Evolutionary conservation across 2,888 invertebrate genomes (phyloP).

Genomic region (Sympetrum striolatum): DNA sequence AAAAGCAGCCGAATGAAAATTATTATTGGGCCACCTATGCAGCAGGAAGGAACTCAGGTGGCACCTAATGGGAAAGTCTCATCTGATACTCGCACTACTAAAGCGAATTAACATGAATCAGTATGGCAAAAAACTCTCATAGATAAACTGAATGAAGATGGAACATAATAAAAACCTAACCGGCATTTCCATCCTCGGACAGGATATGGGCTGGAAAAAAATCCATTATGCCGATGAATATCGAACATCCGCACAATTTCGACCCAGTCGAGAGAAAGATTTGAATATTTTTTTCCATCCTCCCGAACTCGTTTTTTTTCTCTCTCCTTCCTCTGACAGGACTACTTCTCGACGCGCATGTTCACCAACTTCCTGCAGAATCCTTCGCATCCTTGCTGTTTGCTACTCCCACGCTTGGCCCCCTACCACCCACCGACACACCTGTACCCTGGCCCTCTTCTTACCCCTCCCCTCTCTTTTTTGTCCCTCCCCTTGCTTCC

Average conservation of each 20-base stretch:
- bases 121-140: too few species aligned
- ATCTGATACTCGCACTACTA: too few species aligned
- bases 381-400: background rate
- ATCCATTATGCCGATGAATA: background rate
- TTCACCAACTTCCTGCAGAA: background rate
- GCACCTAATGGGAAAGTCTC: too few species aligned
- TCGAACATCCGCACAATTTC: background rate
- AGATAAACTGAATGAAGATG: too few species aligned
- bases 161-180: too few species aligned
- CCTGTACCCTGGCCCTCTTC: background rate
- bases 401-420: background rate
- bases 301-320: background rate
- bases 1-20: too few species aligned
- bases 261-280: background rate
- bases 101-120: too few species aligned
- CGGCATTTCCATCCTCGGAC: too few species aligned
- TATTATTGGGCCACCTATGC: too few species aligned
- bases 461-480: background rate
- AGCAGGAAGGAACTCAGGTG: too few species aligned
- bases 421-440: background rate
- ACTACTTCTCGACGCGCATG: background rate
- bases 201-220: too few species aligned
- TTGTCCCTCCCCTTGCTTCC: background rate
- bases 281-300: background rate
- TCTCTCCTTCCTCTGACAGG: background rate